Conservation (phyloP, 2,888 invertebrate genomes). For the Cerastis rubricosa region DNA sequence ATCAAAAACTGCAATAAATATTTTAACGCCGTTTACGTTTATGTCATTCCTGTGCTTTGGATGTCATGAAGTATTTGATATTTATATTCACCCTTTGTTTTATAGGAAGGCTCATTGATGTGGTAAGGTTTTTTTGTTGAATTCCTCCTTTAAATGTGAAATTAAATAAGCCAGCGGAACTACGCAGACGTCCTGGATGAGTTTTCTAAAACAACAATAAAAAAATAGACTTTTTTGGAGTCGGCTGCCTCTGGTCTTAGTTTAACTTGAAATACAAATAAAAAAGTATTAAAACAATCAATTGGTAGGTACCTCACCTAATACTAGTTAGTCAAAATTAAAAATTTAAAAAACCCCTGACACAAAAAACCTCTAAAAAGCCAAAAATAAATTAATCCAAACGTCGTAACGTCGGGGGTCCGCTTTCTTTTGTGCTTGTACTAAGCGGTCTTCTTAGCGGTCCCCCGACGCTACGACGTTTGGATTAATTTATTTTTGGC, state of each 20-base stretch:
- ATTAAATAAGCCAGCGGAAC: background rate
- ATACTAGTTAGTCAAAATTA: background rate
- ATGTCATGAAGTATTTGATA: constrained; percentile 54
- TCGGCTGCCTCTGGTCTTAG: background rate
- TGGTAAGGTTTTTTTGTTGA: constrained; percentile 44
- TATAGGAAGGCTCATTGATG: constrained; percentile 19
- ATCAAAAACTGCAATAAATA: constrained; percentile 31
- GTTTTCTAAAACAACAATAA: background rate
- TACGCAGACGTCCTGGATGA: background rate
- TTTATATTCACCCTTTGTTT: constrained; percentile 35
- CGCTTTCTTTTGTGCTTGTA: no score
- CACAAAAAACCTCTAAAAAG: no score
- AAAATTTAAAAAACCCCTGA: no score
- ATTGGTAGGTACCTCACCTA: background rate
- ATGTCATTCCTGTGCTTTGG: constrained; percentile 12
- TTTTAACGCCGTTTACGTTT: constrained; percentile 8
- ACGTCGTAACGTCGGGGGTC: no score
- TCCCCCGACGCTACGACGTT: no score
- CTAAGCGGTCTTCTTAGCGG: no score
- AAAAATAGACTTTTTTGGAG: background rate
- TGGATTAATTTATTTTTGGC: no score
- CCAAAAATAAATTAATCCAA: no score
- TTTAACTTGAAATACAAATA: background rate
- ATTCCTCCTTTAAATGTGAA: background rate
- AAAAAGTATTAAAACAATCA: background rate